A percentile compares a stretch with the other conserved stretches of the same genome.
Conservation (phyloP, 92 coral and sea anemone species). For the Metridium senile region DNA sequence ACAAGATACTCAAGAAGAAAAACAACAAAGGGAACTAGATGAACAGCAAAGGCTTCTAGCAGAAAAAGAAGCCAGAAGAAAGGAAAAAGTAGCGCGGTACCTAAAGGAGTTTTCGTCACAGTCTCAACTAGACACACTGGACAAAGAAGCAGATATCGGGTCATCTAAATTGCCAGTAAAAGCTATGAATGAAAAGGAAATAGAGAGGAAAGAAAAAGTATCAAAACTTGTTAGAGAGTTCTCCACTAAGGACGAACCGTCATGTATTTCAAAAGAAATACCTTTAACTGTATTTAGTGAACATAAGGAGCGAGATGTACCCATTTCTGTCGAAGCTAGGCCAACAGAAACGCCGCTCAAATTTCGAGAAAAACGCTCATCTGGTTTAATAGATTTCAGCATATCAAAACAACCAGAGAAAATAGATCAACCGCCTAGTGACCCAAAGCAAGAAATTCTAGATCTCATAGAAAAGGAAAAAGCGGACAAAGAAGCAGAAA, state of each 20-base stretch:
- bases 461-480: not conserved
- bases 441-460: not conserved
- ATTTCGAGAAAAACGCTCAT: not conserved
- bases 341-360: not conserved
- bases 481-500: conserved; percentile 19
- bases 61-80: conserved; percentile 17
- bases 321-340: not conserved
- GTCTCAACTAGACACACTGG: conserved; percentile 3
- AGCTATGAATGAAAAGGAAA: not conserved
- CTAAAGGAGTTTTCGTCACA: conserved; percentile 14
- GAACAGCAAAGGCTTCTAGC: conserved; percentile 1
- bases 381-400: not conserved
- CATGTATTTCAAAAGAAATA: not conserved
- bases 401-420: not conserved
- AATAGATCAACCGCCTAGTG: not conserved
- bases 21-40: not conserved
- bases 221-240: conserved; percentile 25
- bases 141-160: not conserved
- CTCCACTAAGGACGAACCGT: conserved; percentile 21
- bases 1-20: conserved; percentile 4
- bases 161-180: not conserved
- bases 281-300: not conserved
- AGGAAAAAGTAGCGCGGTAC: conserved; percentile 15
- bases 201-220: conserved; percentile 7
- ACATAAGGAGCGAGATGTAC: not conserved